Evolutionary conservation across 2,113 vertebrate genomes (phyloP).

Genomic region (Panthera tigris): DNA sequence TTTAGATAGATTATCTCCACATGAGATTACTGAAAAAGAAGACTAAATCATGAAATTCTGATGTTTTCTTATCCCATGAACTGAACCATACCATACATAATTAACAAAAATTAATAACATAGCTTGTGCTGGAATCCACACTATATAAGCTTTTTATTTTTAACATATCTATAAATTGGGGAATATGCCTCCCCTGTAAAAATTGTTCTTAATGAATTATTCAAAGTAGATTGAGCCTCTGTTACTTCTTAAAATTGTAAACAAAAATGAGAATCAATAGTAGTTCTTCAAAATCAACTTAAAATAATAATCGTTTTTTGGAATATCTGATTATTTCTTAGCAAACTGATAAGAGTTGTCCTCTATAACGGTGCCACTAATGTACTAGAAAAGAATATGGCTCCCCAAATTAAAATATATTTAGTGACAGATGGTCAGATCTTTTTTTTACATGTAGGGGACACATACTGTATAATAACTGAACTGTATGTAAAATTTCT

Average conservation of each 20-base stretch:
- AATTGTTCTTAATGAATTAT: background rate
- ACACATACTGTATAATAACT: constrained; percentile 10
- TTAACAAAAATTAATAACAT: background rate
- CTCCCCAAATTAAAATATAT: constrained; percentile 28
- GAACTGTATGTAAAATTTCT: background rate
- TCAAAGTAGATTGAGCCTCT: background rate
- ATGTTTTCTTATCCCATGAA: background rate
- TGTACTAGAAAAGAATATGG: background rate
- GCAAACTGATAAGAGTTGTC: background rate
- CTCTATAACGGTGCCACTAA: background rate
- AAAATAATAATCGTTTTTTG: background rate
- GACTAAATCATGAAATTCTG: background rate
- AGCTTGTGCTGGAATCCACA: background rate
- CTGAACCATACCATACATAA: background rate
- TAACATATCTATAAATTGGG: background rate
- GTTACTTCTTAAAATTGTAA: constrained; percentile 21
- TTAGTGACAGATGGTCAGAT: constrained; percentile 39
- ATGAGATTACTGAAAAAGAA: background rate
- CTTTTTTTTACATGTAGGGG: constrained; percentile 17
- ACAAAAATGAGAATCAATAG: constrained; percentile 21
- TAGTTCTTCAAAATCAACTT: background rate
- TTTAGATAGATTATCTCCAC: background rate
- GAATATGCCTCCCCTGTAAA: background rate
- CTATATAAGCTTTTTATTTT: background rate
- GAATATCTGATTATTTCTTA: constrained; percentile 8